These are phyloP conservation scores for Stegophylla sp. DNA, from an alignment of 2,888 invertebrate genomes.

Conservation along the genomic window DNA sequence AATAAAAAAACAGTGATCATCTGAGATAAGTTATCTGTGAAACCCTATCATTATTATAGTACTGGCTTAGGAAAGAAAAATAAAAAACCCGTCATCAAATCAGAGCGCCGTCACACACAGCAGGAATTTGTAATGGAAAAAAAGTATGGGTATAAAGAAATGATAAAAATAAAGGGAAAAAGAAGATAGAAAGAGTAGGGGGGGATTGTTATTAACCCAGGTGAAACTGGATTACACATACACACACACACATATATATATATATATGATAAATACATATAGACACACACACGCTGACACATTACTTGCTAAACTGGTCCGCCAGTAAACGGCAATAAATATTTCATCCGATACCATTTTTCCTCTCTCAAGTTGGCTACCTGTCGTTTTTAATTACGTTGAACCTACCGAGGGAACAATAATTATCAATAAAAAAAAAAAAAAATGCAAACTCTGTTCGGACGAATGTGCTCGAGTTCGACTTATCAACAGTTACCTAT, in stretches of 20 bases:
- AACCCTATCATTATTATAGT: conserved; percentile 42
- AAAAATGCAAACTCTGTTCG: neutral
- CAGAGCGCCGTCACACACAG: conserved; percentile 32
- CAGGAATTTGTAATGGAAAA: conserved; percentile 46
- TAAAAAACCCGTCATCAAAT: conserved; percentile 46
- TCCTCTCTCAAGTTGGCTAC: conserved; percentile 7
- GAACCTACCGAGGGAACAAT: neutral
- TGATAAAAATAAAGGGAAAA: conserved; percentile 24
- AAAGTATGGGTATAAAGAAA: conserved; percentile 2
- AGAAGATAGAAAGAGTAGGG: conserved; percentile 32
- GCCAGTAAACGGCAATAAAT: conserved; percentile 46
- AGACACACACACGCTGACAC: neutral
- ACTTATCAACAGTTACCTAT: neutral
- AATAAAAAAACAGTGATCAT: conserved; percentile 21
- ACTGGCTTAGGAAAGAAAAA: neutral
- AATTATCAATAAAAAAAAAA: conserved; percentile 21
- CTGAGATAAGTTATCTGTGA: conserved; percentile 41
- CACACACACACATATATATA: neutral
- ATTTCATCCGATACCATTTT: conserved; percentile 26
- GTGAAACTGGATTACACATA: conserved; percentile 49
- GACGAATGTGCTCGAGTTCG: neutral
- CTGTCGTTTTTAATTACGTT: conserved; percentile 40
- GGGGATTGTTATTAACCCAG: conserved; percentile 31
- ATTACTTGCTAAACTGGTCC: conserved; percentile 45
- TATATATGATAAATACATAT: neutral